A percentile compares a stretch with the other conserved stretches of the same genome.
phyloP scores from a whole-genome alignment of 2,888 invertebrate species.

The Macaria notata region DNA sequence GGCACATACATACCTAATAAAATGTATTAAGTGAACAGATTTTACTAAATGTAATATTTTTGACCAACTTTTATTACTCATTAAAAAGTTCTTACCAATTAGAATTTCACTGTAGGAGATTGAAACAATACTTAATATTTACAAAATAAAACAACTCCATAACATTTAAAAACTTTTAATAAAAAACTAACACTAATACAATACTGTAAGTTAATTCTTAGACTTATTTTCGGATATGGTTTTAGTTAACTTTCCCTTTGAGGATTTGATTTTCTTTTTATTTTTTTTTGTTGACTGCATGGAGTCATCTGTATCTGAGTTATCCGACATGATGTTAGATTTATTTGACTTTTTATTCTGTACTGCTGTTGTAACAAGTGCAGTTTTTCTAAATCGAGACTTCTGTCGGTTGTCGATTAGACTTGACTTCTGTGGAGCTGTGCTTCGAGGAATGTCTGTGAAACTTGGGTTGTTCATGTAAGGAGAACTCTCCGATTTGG shows the following conservation, averaged over 20 bases:
- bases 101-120: too few relatives aligned
- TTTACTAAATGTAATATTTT: too few relatives aligned
- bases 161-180: constrained; percentile 28
- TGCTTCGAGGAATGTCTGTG: constrained; percentile 69
- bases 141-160: background rate
- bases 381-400: constrained; percentile 82
- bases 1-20: too few relatives aligned
- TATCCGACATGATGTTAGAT: constrained; percentile 56
- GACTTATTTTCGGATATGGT: constrained; percentile 54
- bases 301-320: constrained; percentile 74
- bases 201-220: constrained; percentile 42
- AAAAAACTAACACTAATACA: constrained; percentile 18
- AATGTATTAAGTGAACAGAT: too few relatives aligned
- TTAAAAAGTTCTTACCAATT: too few relatives aligned
- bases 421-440: constrained; percentile 47
- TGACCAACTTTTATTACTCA: too few relatives aligned
- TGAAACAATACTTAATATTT: too few relatives aligned
- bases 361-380: constrained; percentile 82
- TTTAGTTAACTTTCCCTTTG: constrained; percentile 59
- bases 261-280: constrained; percentile 71
- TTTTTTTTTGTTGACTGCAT: constrained; percentile 63
- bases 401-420: constrained; percentile 56
- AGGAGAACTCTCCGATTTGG: constrained; percentile 62
- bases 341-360: constrained; percentile 64
- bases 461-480: constrained; percentile 70